Conservation (phyloP, 2,113 vertebrate genomes). For the Pterocles gutturalis region DNA sequence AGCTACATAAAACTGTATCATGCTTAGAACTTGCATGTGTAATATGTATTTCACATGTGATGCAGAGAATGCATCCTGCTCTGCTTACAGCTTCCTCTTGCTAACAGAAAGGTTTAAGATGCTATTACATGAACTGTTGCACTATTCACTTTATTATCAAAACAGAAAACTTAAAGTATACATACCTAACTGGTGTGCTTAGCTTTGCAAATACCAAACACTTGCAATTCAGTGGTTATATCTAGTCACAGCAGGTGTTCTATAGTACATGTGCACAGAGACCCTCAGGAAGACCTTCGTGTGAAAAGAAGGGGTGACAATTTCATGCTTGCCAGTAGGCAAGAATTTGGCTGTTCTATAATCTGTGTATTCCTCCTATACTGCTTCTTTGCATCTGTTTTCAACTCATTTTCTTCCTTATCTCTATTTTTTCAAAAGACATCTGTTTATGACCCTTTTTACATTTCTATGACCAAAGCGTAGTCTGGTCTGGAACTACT, state of each 20-base stretch:
- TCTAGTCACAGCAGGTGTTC: not conserved
- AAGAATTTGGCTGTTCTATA: not conserved
- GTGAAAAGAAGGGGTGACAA: not conserved
- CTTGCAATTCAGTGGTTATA: not conserved
- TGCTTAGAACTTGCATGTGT: not conserved
- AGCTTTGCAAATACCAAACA: not conserved
- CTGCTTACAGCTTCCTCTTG: not conserved
- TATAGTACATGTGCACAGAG: not conserved
- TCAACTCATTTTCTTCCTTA: not conserved
- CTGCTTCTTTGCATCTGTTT: not conserved
- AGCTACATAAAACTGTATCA: not conserved
- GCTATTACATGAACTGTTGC: not conserved
- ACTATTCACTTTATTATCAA: not conserved
- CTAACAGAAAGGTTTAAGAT: not conserved
- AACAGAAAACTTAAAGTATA: not conserved
- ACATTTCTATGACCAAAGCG: not conserved
- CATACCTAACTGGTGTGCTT: not conserved
- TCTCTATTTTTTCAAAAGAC: not conserved
- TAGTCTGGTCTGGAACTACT: not conserved
- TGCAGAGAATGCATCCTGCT: not conserved
- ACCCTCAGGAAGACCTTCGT: not conserved
- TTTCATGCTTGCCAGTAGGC: not conserved
- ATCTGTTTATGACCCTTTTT: not conserved
- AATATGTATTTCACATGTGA: not conserved
- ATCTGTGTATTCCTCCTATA: not conserved